Evolutionary conservation across 2,797 vertebrate species (phyloP), one percentile per base, ranked within the genome.

Genomic region (Perdix hodgsoniae): DNA sequence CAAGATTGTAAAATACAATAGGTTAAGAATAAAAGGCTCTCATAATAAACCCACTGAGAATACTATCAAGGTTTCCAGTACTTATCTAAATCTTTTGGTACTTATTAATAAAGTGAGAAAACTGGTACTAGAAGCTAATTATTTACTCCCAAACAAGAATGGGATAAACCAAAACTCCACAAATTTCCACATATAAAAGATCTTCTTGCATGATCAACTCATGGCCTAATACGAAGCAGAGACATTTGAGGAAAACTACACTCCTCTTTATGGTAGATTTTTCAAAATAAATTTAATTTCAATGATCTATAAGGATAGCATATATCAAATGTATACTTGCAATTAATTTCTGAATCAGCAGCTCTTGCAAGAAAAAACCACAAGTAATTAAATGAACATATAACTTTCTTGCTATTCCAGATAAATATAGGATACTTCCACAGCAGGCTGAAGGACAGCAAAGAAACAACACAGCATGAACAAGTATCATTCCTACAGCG

Each of bases 401-500:
- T 6, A 79, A 50, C 4, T 56, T 66, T 69, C 42, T 64, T 57
- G 27, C 39, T 52, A 29, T 14, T 12, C 27, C 64, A 57, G 18
- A 26, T 71, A 66, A 49, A 13, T 33, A 54, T 6, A 23, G 44
- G 87, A 85, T 8, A 73, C 7, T 10, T 50, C 70, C 70, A 42
- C 14, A 29, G 14, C 5, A 26, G 12, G 29, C 1, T 3, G 76
- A 85, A 59, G 9, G 24, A 61, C 2, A 0, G 3, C 14, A 57
- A 76, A 79, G 23, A 60, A 71, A 35, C 9, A 63, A 6, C 15
- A 42, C 3, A 9, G 10, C 26, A 37, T 59, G 24, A 78, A 60
- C 70, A 86, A 1, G 0, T 44, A 11, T 35, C 52, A 44, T 39
- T 79, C 56, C 14, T 23, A 10, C 5, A 65, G 49, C 0, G 1